Evolutionary conservation across 2,888 invertebrate genomes (phyloP).

Genomic region (Harpalus rufipes): DNA sequence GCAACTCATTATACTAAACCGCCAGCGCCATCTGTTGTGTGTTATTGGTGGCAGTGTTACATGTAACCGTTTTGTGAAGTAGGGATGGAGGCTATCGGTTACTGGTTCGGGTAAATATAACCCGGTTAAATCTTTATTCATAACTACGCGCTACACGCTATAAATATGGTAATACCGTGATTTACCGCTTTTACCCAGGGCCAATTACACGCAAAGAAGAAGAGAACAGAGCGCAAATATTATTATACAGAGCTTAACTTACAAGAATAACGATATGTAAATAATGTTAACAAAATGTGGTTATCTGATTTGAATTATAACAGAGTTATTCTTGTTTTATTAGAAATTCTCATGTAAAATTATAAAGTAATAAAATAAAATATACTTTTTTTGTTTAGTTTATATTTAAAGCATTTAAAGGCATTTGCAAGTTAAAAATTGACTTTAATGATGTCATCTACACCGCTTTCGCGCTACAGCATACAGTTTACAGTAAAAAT

Average conservation of each 20-base stretch:
- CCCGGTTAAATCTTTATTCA: slow-evolving; percentile 39
- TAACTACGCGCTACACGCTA: slow-evolving; percentile 22
- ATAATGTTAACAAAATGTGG: background rate
- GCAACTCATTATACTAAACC: no score
- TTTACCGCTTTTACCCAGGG: slow-evolving; percentile 16
- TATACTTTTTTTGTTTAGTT: no score
- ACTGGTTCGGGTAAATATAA: slow-evolving; percentile 8
- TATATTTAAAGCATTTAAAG: no score
- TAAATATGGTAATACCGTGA: slow-evolving; percentile 52
- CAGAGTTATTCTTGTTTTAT: no score
- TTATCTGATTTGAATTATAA: background rate
- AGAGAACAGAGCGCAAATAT: slow-evolving; percentile 17
- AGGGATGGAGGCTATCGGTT: background rate
- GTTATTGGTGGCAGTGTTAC: slow-evolving; percentile 16
- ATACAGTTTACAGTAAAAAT: no score
- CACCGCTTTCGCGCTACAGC: no score
- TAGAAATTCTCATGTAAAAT: no score
- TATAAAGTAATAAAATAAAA: no score
- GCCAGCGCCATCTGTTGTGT: background rate
- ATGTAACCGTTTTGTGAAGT: slow-evolving; percentile 35
- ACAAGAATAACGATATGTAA: slow-evolving; percentile 37
- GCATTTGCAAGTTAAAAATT: no score
- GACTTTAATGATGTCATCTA: no score
- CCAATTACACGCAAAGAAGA: slow-evolving; percentile 35
- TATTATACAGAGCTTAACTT: slow-evolving; percentile 17